phyloP scores from a whole-genome alignment of 2,888 invertebrate genomes.

The Theretra japonica region DNA sequence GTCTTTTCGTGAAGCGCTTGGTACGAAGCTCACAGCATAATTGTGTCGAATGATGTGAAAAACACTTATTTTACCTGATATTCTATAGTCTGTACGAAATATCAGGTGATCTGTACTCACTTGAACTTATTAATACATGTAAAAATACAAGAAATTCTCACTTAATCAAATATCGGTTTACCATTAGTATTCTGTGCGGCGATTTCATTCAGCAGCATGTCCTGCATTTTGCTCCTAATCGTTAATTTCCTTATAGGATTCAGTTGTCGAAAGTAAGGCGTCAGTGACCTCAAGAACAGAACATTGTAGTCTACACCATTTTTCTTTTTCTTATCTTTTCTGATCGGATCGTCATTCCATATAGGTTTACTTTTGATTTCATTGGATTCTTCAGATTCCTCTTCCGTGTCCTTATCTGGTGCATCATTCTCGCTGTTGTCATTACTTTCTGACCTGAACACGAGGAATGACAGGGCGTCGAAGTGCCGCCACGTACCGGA shows the following conservation, averaged over 20 bases:
- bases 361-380: not conserved
- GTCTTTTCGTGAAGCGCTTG: too few relatives aligned
- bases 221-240: constrained; percentile 64
- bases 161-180: too few relatives aligned
- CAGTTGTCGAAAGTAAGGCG: constrained; percentile 59
- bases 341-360: constrained; percentile 1
- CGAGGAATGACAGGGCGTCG: not conserved
- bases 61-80: too few relatives aligned
- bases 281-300: constrained; percentile 55
- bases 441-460: not conserved
- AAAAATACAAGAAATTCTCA: too few relatives aligned
- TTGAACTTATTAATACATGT: too few relatives aligned
- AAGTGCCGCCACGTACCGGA: constrained; percentile 52
- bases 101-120: too few relatives aligned
- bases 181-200: constrained; percentile 14
- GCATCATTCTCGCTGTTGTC: not conserved
- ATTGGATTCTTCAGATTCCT: not conserved
- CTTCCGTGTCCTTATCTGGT: constrained; percentile 1
- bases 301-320: not conserved
- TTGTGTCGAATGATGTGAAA: too few relatives aligned
- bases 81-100: too few relatives aligned
- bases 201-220: constrained; percentile 52
- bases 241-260: constrained; percentile 60
- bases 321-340: not conserved
- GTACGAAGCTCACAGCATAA: too few relatives aligned